Conservation (phyloP, 1,140 invertebrate species). For the Bombus confusus region DNA sequence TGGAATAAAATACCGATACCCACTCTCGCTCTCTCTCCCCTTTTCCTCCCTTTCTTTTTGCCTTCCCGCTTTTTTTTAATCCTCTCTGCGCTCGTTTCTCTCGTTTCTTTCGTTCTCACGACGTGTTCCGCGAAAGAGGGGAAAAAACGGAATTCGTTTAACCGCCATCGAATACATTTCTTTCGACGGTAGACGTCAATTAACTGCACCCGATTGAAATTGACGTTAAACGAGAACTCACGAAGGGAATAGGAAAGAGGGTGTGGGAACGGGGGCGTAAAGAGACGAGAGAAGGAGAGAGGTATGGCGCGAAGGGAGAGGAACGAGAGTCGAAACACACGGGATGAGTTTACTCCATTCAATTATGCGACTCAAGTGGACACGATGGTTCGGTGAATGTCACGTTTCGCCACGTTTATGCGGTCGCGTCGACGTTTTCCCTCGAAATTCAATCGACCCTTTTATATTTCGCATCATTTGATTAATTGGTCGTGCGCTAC, state of each 20-base stretch:
- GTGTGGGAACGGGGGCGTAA: too few species aligned
- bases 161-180: constrained; percentile 68
- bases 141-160: constrained; percentile 66
- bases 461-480: constrained; percentile 61
- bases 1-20: constrained; percentile 65
- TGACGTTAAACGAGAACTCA: constrained; percentile 60
- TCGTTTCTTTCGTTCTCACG: constrained; percentile 2
- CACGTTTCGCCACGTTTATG: constrained; percentile 57
- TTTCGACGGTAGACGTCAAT: constrained; percentile 68
- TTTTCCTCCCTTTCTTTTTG: neutral
- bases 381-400: constrained; percentile 58
- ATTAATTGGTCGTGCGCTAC: constrained; percentile 56
- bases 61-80: neutral
- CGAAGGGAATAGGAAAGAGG: neutral
- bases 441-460: constrained; percentile 40
- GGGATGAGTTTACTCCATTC: constrained; percentile 63
- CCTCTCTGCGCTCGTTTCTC: neutral
- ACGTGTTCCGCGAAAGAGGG: neutral
- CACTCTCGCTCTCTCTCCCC: neutral
- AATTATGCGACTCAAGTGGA: constrained; percentile 68
- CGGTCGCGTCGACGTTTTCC: constrained; percentile 23
- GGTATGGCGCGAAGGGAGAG: neutral
- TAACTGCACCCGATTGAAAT: constrained; percentile 63
- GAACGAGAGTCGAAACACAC: neutral
- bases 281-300: neutral